Percentiles rank a stretch among this genome's conserved stretches.
phyloP scores from a whole-genome alignment of 1,140 invertebrate genomes.

The Sitobion miscanthi region DNA sequence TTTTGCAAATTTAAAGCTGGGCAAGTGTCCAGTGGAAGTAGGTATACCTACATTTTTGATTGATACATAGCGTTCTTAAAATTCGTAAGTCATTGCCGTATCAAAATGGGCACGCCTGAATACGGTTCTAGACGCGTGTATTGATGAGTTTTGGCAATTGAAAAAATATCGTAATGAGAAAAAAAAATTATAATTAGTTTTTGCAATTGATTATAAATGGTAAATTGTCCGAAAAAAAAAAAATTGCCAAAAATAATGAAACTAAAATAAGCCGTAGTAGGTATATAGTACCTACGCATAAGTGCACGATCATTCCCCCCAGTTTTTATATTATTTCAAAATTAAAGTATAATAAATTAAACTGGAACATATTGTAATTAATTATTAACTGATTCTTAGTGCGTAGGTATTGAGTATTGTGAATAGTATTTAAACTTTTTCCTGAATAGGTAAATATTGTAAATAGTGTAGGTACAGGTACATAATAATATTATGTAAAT shows the following conservation, averaged over 20 bases:
- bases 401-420: not conserved
- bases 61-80: conserved; percentile 14
- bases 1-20: conserved; percentile 29
- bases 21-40: conserved; percentile 44
- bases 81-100: conserved; percentile 28
- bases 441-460: not conserved
- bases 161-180: not conserved
- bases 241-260: not conserved
- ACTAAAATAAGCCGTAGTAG: not conserved
- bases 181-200: conserved; percentile 52
- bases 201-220: conserved; percentile 38
- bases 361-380: not conserved
- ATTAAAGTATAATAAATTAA: not conserved
- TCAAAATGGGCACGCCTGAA: conserved; percentile 7
- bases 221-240: not conserved
- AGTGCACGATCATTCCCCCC: not conserved
- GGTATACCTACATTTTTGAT: conserved; percentile 23
- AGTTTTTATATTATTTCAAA: not conserved
- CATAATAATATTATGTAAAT: not conserved
- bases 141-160: not conserved
- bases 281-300: not conserved
- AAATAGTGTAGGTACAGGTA: not conserved
- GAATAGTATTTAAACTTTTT: not conserved
- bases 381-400: not conserved
- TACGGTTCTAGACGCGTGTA: not conserved